Evolutionary conservation across 2,797 vertebrate genomes (phyloP).

Genomic region (Todus mexicanus): DNA sequence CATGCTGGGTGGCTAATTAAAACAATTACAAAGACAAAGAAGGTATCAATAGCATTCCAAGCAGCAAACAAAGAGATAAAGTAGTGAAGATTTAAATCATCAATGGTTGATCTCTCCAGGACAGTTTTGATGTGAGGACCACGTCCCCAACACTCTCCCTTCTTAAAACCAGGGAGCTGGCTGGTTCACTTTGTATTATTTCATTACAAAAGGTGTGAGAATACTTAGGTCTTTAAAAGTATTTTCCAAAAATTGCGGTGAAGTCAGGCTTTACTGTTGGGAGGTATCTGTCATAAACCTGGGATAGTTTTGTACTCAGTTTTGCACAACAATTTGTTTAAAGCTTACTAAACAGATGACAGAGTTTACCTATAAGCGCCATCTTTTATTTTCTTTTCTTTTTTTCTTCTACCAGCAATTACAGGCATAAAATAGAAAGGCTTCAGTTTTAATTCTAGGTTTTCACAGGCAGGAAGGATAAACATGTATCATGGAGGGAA

Average conservation of each 20-base stretch:
- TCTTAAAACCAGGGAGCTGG: background rate
- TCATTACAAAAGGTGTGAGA: background rate
- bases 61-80: constrained; percentile 82
- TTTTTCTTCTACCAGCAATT: background rate
- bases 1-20: constrained; percentile 89
- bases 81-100: constrained; percentile 75
- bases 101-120: constrained; percentile 59
- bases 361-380: background rate
- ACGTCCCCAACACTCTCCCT: background rate
- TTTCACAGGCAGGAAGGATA: constrained; percentile 19
- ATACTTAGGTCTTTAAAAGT: background rate
- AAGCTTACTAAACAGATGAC: background rate
- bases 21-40: constrained; percentile 92
- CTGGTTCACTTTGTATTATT: background rate
- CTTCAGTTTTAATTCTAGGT: constrained; percentile 11
- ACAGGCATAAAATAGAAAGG: constrained; percentile 17
- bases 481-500: background rate
- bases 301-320: background rate
- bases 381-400: background rate
- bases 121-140: constrained; percentile 30
- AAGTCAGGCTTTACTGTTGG: background rate
- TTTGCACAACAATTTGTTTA: background rate
- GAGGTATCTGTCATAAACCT: background rate
- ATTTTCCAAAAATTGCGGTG: background rate
- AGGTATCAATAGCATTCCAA: constrained; percentile 78